A percentile compares a stretch with the other conserved stretches of the same genome.
phyloP scores from a whole-genome alignment of 2,113 vertebrate species.

The Campylomormyrus numenius region DNA sequence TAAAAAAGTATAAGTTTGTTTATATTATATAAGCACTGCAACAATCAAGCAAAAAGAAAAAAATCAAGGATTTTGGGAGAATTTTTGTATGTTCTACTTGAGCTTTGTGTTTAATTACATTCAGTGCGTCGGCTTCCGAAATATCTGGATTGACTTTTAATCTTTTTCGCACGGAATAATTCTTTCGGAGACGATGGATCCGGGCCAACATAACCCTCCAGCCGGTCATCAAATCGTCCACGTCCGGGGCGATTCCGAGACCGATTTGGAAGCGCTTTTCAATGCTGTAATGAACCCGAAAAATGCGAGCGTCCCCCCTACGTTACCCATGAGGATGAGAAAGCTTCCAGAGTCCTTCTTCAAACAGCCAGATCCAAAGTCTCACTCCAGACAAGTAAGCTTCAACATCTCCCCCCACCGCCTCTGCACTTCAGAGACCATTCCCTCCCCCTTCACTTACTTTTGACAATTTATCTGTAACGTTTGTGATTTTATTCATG shows the following conservation, averaged over 20 bases:
- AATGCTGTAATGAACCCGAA: slow-evolving; percentile 88
- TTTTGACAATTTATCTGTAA: neutral
- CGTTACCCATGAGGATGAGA: slow-evolving; percentile 81
- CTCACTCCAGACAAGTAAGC: slow-evolving; percentile 79
- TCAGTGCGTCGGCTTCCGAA: neutral
- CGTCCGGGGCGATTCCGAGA: slow-evolving; percentile 86
- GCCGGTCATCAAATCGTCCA: slow-evolving; percentile 83
- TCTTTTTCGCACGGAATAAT: slow-evolving; percentile 31
- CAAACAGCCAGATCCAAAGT: slow-evolving; percentile 79
- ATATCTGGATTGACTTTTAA: slow-evolving; percentile 16
- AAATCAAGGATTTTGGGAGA: neutral
- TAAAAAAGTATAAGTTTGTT: neutral
- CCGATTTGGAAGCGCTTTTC: slow-evolving; percentile 85
- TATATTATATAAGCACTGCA: neutral
- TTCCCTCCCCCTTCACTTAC: neutral
- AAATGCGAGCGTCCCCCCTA: slow-evolving; percentile 70
- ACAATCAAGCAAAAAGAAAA: neutral
- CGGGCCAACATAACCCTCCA: slow-evolving; percentile 65
- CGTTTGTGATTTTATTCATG: neutral
- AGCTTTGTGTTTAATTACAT: neutral
- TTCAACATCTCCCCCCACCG: neutral
- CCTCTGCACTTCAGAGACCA: neutral
- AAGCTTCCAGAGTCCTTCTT: slow-evolving; percentile 91
- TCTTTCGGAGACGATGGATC: slow-evolving; percentile 57
- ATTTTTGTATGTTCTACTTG: neutral